Conservation (phyloP, 1,140 invertebrate species). For the Rhizoglyphus robini region DNA sequence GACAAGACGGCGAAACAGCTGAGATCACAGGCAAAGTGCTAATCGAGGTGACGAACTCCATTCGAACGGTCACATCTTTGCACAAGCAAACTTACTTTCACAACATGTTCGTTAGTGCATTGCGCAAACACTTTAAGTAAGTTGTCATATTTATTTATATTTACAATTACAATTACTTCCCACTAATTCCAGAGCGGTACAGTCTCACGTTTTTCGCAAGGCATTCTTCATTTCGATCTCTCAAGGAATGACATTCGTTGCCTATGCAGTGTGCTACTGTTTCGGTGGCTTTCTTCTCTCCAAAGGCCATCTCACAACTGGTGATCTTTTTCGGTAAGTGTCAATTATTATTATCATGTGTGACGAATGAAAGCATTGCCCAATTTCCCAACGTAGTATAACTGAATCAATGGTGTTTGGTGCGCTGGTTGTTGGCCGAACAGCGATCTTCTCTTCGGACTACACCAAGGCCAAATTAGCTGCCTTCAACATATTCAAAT, state of each 20-base stretch:
- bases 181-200: background rate
- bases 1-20: background rate
- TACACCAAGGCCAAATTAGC: conserved; percentile 70
- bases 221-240: conserved; percentile 37
- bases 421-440: conserved; percentile 70
- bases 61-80: conserved; percentile 41
- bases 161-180: background rate
- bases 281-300: conserved; percentile 66
- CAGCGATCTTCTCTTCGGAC: conserved; percentile 69
- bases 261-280: conserved; percentile 60
- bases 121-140: background rate
- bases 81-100: conserved; percentile 31
- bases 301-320: conserved; percentile 47
- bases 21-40: conserved; percentile 31
- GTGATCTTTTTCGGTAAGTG: conserved; percentile 60
- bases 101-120: background rate
- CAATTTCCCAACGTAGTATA: conserved; percentile 43
- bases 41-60: conserved; percentile 40
- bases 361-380: background rate
- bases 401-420: conserved; percentile 70
- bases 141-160: background rate
- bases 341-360: background rate
- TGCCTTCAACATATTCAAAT: conserved; percentile 38
- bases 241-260: conserved; percentile 60
- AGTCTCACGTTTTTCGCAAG: background rate